Evolutionary conservation across 2,113 vertebrate species (phyloP).

Genomic region (Phrynosoma platyrhinos): DNA sequence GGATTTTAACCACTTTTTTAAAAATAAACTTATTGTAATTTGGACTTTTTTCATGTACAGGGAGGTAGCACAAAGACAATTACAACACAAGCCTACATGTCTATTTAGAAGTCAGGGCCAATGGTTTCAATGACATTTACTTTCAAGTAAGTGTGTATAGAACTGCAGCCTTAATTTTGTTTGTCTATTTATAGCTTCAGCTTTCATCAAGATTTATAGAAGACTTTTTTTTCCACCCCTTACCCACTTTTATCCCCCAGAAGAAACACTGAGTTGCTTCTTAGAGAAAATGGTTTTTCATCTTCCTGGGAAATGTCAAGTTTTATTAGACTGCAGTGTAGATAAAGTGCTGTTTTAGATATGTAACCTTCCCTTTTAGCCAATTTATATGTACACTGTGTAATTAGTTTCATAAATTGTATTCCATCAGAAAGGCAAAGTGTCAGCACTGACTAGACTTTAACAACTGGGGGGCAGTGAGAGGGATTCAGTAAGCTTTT

Average conservation of each 20-base stretch:
- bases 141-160: not conserved
- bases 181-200: not conserved
- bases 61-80: no score
- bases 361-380: constrained; percentile 46
- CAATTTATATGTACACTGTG: constrained; percentile 61
- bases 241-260: constrained; percentile 22
- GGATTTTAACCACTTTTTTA: not conserved
- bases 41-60: not conserved
- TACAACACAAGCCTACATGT: not conserved
- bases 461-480: constrained; percentile 51
- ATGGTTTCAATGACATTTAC: no score
- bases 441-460: constrained; percentile 40
- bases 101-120: not conserved
- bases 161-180: no score
- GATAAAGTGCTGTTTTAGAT: constrained; percentile 54
- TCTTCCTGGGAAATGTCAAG: constrained; percentile 52
- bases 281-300: constrained; percentile 45
- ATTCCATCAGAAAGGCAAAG: constrained; percentile 67
- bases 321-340: constrained; percentile 58
- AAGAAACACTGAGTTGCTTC: constrained; percentile 42
- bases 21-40: not conserved
- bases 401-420: constrained; percentile 59
- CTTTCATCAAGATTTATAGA: not conserved
- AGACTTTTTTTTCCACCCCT: no score
- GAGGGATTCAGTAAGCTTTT: constrained; percentile 55